Conservation (phyloP, 2,113 vertebrate species). For the Hemichromis elongatus region DNA sequence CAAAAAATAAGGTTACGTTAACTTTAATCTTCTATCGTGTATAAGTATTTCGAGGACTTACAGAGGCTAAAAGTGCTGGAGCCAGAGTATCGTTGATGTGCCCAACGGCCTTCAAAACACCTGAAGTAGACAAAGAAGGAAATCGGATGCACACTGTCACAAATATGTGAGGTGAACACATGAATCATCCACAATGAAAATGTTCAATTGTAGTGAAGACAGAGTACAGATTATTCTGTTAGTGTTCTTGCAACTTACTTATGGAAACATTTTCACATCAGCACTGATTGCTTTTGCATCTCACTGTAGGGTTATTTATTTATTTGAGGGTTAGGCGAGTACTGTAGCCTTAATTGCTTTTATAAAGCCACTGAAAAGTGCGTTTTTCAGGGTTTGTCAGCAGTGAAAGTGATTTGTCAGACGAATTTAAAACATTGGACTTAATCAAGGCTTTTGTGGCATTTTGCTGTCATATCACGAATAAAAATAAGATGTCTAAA, state of each 20-base stretch:
- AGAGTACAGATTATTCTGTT: background rate
- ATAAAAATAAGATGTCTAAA: background rate
- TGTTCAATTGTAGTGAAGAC: background rate
- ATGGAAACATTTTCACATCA: background rate
- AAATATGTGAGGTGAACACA: background rate
- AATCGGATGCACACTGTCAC: background rate
- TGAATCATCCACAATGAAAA: fast-evolving
- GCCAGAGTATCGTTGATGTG: slow-evolving; percentile 90
- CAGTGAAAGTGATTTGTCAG: background rate
- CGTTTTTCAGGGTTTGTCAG: background rate
- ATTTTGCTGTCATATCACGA: background rate
- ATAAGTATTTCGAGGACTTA: slow-evolving; percentile 65
- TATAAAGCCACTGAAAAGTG: fast-evolving
- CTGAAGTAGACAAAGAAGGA: background rate
- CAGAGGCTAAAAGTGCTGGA: slow-evolving; percentile 85
- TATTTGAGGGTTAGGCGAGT: background rate
- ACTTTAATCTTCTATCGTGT: background rate
- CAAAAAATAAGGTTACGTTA: fast-evolving
- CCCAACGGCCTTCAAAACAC: slow-evolving; percentile 85
- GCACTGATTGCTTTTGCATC: background rate
- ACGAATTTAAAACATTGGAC: background rate
- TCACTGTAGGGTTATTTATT: fast-evolving
- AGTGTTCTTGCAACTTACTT: background rate
- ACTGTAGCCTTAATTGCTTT: fast-evolving
- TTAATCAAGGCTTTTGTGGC: background rate